phyloP scores from a whole-genome alignment of 2,113 vertebrate species.

The Bufo gargarizans region DNA sequence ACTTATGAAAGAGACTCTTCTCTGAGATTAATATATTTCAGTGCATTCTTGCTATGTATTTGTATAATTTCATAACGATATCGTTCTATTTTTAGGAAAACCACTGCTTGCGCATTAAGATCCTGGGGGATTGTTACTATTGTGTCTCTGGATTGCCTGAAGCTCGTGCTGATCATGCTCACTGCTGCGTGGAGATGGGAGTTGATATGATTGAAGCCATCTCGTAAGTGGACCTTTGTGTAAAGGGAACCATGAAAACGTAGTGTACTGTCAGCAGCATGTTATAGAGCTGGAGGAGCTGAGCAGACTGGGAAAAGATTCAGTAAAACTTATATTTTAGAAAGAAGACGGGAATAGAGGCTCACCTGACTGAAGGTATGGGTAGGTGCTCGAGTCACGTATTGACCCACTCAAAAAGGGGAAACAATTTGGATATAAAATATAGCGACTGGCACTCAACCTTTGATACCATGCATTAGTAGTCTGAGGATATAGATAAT shows the following conservation, averaged over 20 bases:
- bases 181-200: constrained; percentile 98
- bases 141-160: constrained; percentile 92
- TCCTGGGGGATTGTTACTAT: constrained; percentile 95
- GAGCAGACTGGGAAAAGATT: too few species aligned
- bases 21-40: neutral
- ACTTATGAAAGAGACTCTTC: neutral
- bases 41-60: neutral
- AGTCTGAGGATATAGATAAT: too few species aligned
- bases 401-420: too few species aligned
- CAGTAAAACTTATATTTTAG: too few species aligned
- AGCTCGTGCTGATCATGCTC: constrained; percentile 90
- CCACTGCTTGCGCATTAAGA: constrained; percentile 95
- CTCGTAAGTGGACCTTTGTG: constrained; percentile 79
- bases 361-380: too few species aligned
- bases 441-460: too few species aligned
- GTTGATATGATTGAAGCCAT: constrained; percentile 98
- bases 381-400: too few species aligned
- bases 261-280: too few species aligned
- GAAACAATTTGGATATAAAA: too few species aligned
- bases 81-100: constrained; percentile 79
- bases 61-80: neutral
- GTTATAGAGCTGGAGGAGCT: too few species aligned
- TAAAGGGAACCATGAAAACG: neutral
- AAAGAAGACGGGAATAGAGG: too few species aligned
- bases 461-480: too few species aligned